A percentile compares a stretch with the other conserved stretches of the same genome.
Conservation (phyloP, 2,888 invertebrate species). For the Epinotia nisella region DNA sequence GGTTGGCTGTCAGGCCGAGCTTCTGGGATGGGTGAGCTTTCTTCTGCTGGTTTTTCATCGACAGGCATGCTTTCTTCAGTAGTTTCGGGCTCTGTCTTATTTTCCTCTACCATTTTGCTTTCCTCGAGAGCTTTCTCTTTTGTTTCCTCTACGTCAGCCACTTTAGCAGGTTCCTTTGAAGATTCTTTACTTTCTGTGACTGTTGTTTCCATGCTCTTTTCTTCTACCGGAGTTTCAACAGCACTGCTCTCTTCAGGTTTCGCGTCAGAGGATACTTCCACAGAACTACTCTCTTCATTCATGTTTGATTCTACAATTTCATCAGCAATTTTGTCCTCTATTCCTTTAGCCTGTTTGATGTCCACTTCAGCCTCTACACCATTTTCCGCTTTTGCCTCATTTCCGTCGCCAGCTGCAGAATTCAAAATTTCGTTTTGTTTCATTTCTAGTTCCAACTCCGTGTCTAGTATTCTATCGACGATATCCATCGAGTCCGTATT, state of each 20-base stretch:
- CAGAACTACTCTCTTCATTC: constrained; percentile 46
- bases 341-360: constrained; percentile 38
- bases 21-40: constrained; percentile 45
- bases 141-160: constrained; percentile 1
- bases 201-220: constrained; percentile 47
- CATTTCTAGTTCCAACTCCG: constrained; percentile 71
- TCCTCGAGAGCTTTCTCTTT: constrained; percentile 7
- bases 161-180: constrained; percentile 8
- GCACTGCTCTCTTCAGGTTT: constrained; percentile 51
- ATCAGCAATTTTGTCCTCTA: constrained; percentile 50
- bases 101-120: constrained; percentile 11
- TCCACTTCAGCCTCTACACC: constrained; percentile 24
- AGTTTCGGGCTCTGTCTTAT: constrained; percentile 12
- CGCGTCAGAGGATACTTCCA: constrained; percentile 39
- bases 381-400: constrained; percentile 45
- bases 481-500: constrained; percentile 72
- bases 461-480: constrained; percentile 74
- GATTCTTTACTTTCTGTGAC: constrained; percentile 48
- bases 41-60: constrained; percentile 42
- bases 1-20: constrained; percentile 42
- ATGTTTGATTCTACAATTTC: constrained; percentile 43
- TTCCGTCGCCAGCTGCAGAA: constrained; percentile 51
- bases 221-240: constrained; percentile 43
- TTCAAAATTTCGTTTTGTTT: constrained; percentile 63
- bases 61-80: constrained; percentile 46